A percentile compares a stretch with the other conserved stretches of the same genome.
Evolutionary conservation across 2,888 invertebrate species (phyloP).

Genomic region (Muschampia plurimacula): DNA sequence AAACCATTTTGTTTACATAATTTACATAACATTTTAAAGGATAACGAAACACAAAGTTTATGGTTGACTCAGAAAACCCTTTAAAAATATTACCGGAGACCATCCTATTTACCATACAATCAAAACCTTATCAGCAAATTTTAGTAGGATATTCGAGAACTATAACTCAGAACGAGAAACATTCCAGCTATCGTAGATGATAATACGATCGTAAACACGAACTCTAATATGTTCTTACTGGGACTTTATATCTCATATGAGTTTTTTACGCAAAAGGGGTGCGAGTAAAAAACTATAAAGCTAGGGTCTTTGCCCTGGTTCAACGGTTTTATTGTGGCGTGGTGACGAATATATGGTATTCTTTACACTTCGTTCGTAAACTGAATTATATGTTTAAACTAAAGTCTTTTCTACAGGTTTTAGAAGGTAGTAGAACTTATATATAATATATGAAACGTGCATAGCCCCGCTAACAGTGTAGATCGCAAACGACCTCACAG

Average conservation of each 20-base stretch:
- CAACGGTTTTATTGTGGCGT: slow-evolving; percentile 64
- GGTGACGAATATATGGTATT: slow-evolving; percentile 24
- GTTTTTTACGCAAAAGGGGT: slow-evolving; percentile 69
- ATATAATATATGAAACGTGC: no score
- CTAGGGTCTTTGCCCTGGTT: slow-evolving; percentile 68
- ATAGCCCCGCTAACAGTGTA: no score
- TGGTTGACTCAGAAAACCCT: no score
- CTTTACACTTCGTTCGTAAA: slow-evolving; percentile 3
- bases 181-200: slow-evolving; percentile 49
- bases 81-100: neutral
- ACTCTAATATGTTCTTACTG: slow-evolving; percentile 64
- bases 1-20: no score
- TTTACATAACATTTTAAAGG: no score
- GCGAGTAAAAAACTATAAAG: slow-evolving; percentile 64
- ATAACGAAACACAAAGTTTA: no score
- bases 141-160: slow-evolving; percentile 31
- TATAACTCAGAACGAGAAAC: slow-evolving; percentile 30
- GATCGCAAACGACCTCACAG: no score
- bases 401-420: neutral
- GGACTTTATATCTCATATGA: slow-evolving; percentile 65
- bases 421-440: no score
- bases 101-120: slow-evolving; percentile 6
- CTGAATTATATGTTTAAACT: neutral
- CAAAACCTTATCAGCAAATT: slow-evolving; percentile 19
- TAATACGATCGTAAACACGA: slow-evolving; percentile 69